Conservation (phyloP, 2,888 invertebrate genomes). For the Sceliomorpha sp. region DNA sequence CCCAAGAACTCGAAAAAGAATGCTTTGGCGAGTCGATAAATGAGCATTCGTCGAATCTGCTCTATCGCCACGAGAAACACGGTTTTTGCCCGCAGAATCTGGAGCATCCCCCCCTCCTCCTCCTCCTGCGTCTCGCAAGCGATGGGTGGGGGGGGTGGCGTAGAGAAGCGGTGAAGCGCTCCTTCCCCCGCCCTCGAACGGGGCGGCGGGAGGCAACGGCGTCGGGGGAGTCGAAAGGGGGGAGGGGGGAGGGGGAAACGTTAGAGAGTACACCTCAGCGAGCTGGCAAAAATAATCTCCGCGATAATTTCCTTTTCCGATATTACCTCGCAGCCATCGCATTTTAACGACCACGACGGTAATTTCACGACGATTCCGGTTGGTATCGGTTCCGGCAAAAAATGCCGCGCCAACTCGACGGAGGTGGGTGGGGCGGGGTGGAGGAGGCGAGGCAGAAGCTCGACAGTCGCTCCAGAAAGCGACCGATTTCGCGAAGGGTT, state of each 20-base stretch:
- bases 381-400: conserved; percentile 30
- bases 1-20: conserved; percentile 17
- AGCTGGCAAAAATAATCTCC: conserved; percentile 21
- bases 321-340: conserved; percentile 56
- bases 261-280: conserved; percentile 13
- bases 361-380: conserved; percentile 35
- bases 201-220: too few species aligned
- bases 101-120: conserved; percentile 4
- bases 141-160: too few species aligned
- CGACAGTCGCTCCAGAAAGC: background rate
- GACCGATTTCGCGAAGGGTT: too few species aligned
- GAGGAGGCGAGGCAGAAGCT: conserved; percentile 14
- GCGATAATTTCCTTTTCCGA: conserved; percentile 52
- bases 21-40: conserved; percentile 7
- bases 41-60: conserved; percentile 3
- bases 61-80: too few species aligned
- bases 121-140: too few species aligned
- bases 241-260: too few species aligned
- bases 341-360: conserved; percentile 50
- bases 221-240: too few species aligned
- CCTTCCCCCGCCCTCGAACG: too few species aligned
- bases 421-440: conserved; percentile 2
- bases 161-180: too few species aligned
- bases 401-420: background rate
- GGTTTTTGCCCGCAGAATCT: conserved; percentile 12